Conservation (phyloP, 1,140 invertebrate genomes). For the Bicyclus anynana region DNA sequence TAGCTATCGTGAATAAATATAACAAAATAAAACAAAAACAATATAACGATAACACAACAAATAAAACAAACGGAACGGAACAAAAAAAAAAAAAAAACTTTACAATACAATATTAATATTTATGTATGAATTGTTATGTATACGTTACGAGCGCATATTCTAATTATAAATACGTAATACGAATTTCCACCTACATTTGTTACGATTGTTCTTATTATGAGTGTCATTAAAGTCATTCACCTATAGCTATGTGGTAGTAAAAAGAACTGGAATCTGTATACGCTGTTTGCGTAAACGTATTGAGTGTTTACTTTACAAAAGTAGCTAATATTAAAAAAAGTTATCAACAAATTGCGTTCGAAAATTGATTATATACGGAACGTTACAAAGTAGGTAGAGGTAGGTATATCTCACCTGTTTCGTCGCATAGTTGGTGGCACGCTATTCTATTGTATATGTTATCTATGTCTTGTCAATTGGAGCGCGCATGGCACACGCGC, state of each 20-base stretch:
- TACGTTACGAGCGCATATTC: not conserved
- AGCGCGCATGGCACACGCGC: constrained; percentile 43
- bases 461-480: constrained; percentile 52
- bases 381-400: not conserved
- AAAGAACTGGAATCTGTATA: constrained; percentile 19
- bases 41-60: constrained; percentile 13
- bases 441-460: constrained; percentile 54
- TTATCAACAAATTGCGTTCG: not conserved
- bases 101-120: not conserved
- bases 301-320: constrained; percentile 22
- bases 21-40: constrained; percentile 26
- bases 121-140: not conserved
- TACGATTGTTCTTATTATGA: constrained; percentile 5
- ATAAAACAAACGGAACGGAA: constrained; percentile 2
- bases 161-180: constrained; percentile 15
- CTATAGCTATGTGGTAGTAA: constrained; percentile 19
- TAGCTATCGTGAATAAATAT: constrained; percentile 58
- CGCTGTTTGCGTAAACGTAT: constrained; percentile 26
- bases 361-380: not conserved
- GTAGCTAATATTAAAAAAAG: constrained; percentile 8
- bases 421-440: constrained; percentile 56
- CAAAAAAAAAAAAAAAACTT: not conserved
- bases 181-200: constrained; percentile 18
- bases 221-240: constrained; percentile 25
- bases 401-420: constrained; percentile 52